phyloP scores from a whole-genome alignment of 2,113 vertebrate species.

The Chinchilla lanigera region DNA sequence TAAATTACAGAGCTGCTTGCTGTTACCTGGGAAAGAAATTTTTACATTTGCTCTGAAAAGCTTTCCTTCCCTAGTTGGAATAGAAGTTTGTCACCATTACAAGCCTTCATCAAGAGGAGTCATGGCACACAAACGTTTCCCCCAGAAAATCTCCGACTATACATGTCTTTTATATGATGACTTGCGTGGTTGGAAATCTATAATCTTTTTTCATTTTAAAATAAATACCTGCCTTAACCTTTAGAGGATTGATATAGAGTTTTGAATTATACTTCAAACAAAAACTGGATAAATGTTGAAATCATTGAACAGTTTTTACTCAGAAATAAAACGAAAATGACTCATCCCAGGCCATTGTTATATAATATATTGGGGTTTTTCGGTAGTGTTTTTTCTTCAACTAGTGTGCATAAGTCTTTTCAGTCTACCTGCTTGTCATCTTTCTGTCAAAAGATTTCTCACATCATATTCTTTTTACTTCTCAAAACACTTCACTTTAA shows the following conservation, averaged over 20 bases:
- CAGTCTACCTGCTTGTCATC: slow-evolving; percentile 80
- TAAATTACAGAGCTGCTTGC: slow-evolving; percentile 22
- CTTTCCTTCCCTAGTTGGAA: slow-evolving; percentile 44
- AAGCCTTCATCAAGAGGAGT: slow-evolving; percentile 70
- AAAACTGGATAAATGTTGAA: slow-evolving; percentile 85
- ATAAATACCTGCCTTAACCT: slow-evolving; percentile 72
- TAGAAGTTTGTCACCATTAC: slow-evolving; percentile 72
- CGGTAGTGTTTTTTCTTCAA: slow-evolving; percentile 67
- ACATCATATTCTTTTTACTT: slow-evolving; percentile 74
- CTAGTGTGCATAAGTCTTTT: slow-evolving; percentile 79
- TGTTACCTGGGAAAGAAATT: slow-evolving; percentile 19
- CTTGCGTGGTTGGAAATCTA: slow-evolving; percentile 49
- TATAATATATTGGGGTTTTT: slow-evolving; percentile 75
- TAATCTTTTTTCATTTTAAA: slow-evolving; percentile 79
- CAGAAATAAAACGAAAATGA: slow-evolving; percentile 83
- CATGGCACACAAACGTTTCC: slow-evolving; percentile 44
- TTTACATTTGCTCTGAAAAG: slow-evolving; percentile 54
- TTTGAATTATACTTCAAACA: slow-evolving; percentile 85
- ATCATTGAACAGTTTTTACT: slow-evolving; percentile 82
- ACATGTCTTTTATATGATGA: not conserved
- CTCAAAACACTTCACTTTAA: slow-evolving; percentile 85
- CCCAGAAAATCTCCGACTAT: slow-evolving; percentile 24
- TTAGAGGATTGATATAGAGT: slow-evolving; percentile 64
- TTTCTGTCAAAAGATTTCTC: slow-evolving; percentile 86
- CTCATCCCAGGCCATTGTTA: slow-evolving; percentile 80